Base-by-base conservation (phyloP, 1,140 invertebrate species). In the Drosophila albomicans region DNA sequence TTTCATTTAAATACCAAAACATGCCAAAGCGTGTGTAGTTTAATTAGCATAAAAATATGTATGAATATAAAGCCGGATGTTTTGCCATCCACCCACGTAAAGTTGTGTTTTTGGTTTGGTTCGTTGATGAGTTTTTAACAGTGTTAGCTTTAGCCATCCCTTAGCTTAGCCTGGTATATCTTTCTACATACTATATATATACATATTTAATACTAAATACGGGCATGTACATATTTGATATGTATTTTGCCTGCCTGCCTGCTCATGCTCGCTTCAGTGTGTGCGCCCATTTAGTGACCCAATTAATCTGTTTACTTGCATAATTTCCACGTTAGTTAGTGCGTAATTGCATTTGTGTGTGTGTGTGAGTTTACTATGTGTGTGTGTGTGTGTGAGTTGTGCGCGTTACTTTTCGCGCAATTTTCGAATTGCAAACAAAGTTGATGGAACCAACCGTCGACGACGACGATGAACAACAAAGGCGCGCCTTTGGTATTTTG, bases 251-350 rank as follows among this genome's bases (percentile, higher is more conserved):
- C 3, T 25, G 20, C 20, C n/a, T n/a, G 15, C 1, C 20, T 25
- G 20, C 20, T 20, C 20, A 20, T 20, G 20, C 63, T 46, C 46
- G 30, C 35, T n/a, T 56, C 11, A 28, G 7, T 15, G 38, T 59
- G 41, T 69, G 71, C 20, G 48, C 72, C 49, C 58, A 72, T 76
- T 76, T 76, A 56, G 63, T 76, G 84, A 84, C 84, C 84, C 61
- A 87, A 87, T 87, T 87, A 87, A 87, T 89, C 78, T 87, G 85
- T 87, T 87, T 87, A 87, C 84, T 87, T 88, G 84, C 84, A 87
- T 87, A 87, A 87, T 87, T 82, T 88, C 59, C 77, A 87, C 74
- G 80, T 87, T 88, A 84, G 80, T 78, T 84, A 66, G 67, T 74
- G 77, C 66, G 77, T 87, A 84, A 80, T 80, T 80, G 80, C 74